Base-by-base conservation (phyloP, 2,797 vertebrate species). In the Tenualosa ilisha region DNA sequence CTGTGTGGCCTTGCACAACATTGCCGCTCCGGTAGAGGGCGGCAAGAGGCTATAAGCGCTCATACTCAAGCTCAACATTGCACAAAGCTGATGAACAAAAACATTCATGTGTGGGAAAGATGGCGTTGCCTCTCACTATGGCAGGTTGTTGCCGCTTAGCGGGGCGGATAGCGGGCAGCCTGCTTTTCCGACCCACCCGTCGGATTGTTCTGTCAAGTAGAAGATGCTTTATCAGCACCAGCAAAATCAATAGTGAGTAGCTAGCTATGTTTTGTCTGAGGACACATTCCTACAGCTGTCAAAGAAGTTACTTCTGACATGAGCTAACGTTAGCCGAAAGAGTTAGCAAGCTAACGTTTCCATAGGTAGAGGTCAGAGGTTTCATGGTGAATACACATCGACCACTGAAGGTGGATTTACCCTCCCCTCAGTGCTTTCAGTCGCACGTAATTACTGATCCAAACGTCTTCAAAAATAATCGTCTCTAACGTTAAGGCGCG, bases 221-320 rank as follows among this genome's bases (percentile, higher is more conserved):
- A 61, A 93, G 90, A 85, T 79, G 90, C 49, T 93, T 91, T 86
- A 65, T 93, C 0, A 89, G 85, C 24, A 81, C 87, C 15, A 91
- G 94, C 1, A 51, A 90, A 0, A 31, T 72, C 24, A 92, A 87
- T 81, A 81, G 96, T 96, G 92, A 95, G 95, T 94, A 84, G 50
- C 11, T 54, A 50, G 53, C 22, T 0, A 79, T 15, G 6, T 61
- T 81, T 15, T 15, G 5, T 59, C 0, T 50, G 31, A 49, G 0
- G 12, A 3, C 53, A 68, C 49, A 83, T 81, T 49, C 8, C 31
- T 26, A 65, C 68, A 53, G 85, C 8, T 59, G 53, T 65, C 49
- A 54, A 31, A 4, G 88, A 91, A 92, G 92, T 92, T 91, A 90
- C 5, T 56, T 59, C 51, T 50, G 5, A 43, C 11, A 8, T 65